Percentiles rank a stretch among this genome's conserved stretches.
phyloP scores from a whole-genome alignment of 1,140 invertebrate genomes.

The Saxidomus purpurata region DNA sequence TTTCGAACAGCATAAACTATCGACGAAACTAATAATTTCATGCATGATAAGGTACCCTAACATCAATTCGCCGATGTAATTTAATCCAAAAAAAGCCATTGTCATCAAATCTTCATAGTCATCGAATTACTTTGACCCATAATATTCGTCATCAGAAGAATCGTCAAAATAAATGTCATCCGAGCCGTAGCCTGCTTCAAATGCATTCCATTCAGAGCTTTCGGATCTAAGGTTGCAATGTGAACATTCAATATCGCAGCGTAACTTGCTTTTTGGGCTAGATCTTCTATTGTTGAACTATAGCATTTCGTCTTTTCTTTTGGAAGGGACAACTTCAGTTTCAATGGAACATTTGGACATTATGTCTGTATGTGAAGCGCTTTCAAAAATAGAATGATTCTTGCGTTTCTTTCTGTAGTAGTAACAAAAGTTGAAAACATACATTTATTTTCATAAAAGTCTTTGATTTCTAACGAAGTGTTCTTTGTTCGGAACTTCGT shows the following conservation, averaged over 20 bases:
- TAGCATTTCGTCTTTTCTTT: neutral
- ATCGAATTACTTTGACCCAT: no score
- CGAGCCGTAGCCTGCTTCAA: neutral
- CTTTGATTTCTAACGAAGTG: neutral
- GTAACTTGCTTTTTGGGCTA: neutral
- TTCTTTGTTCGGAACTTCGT: no score
- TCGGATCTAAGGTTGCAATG: neutral
- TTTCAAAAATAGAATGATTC: neutral
- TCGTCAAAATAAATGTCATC: neutral
- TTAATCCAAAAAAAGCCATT: no score
- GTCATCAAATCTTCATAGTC: no score
- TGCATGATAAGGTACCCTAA: no score
- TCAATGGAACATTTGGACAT: neutral
- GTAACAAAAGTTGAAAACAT: neutral
- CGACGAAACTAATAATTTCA: no score
- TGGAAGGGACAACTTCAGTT: neutral
- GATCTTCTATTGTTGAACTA: neutral
- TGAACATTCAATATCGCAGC: neutral
- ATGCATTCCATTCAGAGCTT: neutral
- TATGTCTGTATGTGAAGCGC: neutral
- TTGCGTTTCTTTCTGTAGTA: neutral
- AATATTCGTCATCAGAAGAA: neutral
- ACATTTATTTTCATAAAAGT: neutral
- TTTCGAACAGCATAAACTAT: no score
- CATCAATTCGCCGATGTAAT: no score